Evolutionary conservation across 2,797 vertebrate species (phyloP), one percentile per base, ranked within the genome.

Genomic region (Oryzias dopingdopingensis): DNA sequence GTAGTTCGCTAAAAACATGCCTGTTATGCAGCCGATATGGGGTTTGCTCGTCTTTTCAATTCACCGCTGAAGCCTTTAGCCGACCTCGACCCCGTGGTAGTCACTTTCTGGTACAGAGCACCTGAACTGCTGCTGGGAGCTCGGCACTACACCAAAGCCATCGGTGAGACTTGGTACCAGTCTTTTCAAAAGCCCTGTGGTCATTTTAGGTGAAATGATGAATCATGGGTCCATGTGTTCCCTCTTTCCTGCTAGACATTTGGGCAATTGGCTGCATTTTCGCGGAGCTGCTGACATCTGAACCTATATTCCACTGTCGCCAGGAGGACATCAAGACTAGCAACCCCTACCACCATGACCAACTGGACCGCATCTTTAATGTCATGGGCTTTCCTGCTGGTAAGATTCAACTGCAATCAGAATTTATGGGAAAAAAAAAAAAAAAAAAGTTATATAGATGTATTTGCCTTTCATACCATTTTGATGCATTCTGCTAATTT

Each of bases 61-160:
- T 99, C 97, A 94, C 97, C 97, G 84, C 93, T 99, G 90, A 99
- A 99, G 96, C 97, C 97, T 96, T 96, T 99, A 97, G 97, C 97
- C 83, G 97, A 99, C 92, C 93, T 99, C 82, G 97, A 99, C 92
- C 97, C 97, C 67, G 97, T 99, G 89, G 97, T 99, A 79, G 97
- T 99, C 88, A 99, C 97, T 14, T 99, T 99, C 91, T 99, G 97
- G 97, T 99, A 99, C 92, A 94, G 97, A 90, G 97, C 97, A 84
- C 97, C 97, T 80, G 97, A 99, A 85, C 90, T 99, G 52, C 92
- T 99, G 83, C 94, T 99, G 67, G 97, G 97, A 82, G 97, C 97
- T 82, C 94, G 97, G 82, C 97, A 99, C 92, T 99, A 99, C 94
- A 99, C 97, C 94, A 99, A 99, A 98, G 97, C 97, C 93, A 99